A percentile compares a stretch with the other conserved stretches of the same genome.
Conservation (phyloP, 1,140 invertebrate species). For the Lucilia sericata region DNA sequence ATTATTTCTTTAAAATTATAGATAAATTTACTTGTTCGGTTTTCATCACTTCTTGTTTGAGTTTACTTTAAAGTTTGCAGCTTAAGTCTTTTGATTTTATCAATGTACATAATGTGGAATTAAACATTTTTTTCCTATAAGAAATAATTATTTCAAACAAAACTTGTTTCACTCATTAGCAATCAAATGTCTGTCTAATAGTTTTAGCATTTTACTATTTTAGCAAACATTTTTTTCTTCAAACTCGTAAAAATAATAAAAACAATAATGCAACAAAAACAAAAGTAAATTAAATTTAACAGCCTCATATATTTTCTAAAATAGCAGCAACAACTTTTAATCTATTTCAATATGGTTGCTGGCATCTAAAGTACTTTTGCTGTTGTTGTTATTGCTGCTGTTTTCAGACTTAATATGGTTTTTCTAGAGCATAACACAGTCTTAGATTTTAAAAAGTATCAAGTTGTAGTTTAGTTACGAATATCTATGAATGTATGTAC, state of each 20-base stretch:
- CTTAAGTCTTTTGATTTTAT: neutral
- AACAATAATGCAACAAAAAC: neutral
- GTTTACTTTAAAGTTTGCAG: neutral
- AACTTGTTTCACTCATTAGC: neutral
- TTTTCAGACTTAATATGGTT: neutral
- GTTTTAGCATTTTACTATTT: neutral
- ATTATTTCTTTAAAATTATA: too few species aligned
- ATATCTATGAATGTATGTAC: too few species aligned
- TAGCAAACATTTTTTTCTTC: neutral
- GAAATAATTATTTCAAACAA: neutral
- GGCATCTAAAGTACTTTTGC: neutral
- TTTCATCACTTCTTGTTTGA: neutral
- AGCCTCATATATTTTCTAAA: slow-evolving; percentile 3
- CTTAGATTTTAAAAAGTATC: slow-evolving; percentile 5
- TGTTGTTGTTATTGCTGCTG: neutral
- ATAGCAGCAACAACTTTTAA: neutral
- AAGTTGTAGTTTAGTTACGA: neutral
- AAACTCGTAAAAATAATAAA: neutral
- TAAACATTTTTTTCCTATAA: too few species aligned
- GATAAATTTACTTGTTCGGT: too few species aligned
- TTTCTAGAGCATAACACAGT: slow-evolving; percentile 25
- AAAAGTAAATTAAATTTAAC: slow-evolving; percentile 17
- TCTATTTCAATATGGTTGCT: neutral
- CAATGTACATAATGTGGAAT: too few species aligned
- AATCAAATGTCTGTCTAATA: neutral